A percentile compares a stretch with the other conserved stretches of the same genome.
Conservation (phyloP, 2,797 vertebrate genomes). For the Sarcophilus harrisii region DNA sequence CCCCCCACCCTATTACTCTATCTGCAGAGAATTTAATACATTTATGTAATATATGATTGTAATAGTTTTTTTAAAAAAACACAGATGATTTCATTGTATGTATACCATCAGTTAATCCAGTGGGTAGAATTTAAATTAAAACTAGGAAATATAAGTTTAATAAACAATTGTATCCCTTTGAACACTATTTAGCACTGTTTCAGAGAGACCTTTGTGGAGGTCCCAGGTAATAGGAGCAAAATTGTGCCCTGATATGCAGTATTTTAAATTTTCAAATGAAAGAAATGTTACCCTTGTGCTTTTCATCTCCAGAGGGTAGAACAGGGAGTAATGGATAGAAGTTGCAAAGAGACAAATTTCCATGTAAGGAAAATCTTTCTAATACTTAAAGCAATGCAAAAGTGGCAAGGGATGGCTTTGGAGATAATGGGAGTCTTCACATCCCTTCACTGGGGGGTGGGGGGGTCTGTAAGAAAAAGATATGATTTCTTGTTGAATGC, state of each 20-base stretch:
- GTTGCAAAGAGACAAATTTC: background rate
- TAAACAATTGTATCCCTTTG: background rate
- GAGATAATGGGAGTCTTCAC: background rate
- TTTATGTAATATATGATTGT: background rate
- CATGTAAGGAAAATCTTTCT: background rate
- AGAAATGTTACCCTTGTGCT: background rate
- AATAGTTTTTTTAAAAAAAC: background rate
- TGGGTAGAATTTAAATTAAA: conserved; percentile 11
- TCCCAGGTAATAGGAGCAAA: background rate
- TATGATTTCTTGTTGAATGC: background rate
- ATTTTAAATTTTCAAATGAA: background rate
- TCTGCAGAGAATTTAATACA: background rate
- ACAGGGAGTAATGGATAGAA: background rate
- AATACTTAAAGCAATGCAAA: background rate
- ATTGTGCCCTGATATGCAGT: background rate
- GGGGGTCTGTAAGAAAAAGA: background rate
- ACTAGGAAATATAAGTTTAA: background rate
- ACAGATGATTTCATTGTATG: background rate
- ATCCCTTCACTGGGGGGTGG: background rate
- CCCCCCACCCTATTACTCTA: background rate
- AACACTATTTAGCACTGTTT: background rate
- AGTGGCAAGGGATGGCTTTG: background rate
- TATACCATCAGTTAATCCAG: background rate
- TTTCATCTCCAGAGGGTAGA: background rate
- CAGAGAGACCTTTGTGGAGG: background rate